Conservation (phyloP, 2,797 vertebrate species). For the Lophotriccus pileatus region DNA sequence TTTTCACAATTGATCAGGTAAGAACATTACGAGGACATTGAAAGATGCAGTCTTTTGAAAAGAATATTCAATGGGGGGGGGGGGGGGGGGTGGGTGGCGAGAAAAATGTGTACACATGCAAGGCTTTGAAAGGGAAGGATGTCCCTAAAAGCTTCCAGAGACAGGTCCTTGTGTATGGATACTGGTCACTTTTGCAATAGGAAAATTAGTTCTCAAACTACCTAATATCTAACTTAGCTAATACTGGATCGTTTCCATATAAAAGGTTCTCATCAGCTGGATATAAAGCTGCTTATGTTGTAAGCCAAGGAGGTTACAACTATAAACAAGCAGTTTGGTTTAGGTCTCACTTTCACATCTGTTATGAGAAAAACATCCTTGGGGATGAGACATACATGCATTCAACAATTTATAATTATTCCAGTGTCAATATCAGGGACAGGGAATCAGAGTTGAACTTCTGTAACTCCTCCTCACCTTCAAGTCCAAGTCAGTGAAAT, state of each 20-base stretch:
- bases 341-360: background rate
- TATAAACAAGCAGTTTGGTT: background rate
- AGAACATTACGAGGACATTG: background rate
- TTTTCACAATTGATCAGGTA: background rate
- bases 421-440: rapidly evolving
- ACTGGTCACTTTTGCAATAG: background rate
- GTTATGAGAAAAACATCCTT: background rate
- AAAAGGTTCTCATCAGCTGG: background rate
- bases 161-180: background rate
- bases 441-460: background rate
- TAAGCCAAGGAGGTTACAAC: background rate
- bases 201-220: background rate
- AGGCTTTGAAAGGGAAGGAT: background rate
- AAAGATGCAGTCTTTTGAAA: background rate
- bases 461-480: background rate
- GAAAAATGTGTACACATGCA: background rate
- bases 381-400: background rate
- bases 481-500: background rate
- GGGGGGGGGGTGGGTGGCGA: background rate
- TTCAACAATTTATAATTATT: background rate
- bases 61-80: background rate
- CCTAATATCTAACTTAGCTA: background rate
- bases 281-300: background rate
- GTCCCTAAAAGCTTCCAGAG: background rate
- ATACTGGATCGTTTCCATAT: background rate